Evolutionary conservation across 2,797 vertebrate genomes (phyloP).

Genomic region (Pampus argenteus): DNA sequence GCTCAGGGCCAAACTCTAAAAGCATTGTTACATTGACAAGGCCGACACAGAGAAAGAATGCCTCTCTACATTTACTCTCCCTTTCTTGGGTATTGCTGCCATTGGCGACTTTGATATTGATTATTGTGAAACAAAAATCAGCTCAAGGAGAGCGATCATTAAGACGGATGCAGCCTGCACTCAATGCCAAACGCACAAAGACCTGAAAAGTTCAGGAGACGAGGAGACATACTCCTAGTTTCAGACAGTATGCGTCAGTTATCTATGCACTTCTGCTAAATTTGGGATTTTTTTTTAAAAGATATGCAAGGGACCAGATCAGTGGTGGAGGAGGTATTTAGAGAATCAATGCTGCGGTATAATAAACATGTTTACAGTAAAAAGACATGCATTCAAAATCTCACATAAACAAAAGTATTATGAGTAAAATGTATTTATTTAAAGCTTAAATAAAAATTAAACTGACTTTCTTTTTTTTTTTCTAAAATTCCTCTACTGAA

Average conservation of each 20-base stretch:
- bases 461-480: too few species aligned
- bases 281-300: neutral
- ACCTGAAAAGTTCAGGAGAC: slow-evolving; percentile 48
- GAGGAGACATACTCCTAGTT: slow-evolving; percentile 44
- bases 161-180: slow-evolving; percentile 83
- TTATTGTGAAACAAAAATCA: slow-evolving; percentile 86
- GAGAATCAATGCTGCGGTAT: too few species aligned
- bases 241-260: slow-evolving; percentile 22
- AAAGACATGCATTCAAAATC: too few species aligned
- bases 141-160: slow-evolving; percentile 85
- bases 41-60: slow-evolving; percentile 84
- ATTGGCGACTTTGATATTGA: slow-evolving; percentile 85
- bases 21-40: slow-evolving; percentile 89
- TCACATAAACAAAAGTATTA: too few species aligned
- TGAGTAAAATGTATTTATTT: too few species aligned
- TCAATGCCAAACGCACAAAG: slow-evolving; percentile 79
- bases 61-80: slow-evolving; percentile 75
- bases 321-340: neutral
- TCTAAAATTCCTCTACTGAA: neutral
- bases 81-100: slow-evolving; percentile 81
- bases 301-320: neutral
- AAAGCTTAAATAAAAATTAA: too few species aligned
- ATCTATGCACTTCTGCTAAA: neutral
- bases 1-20: slow-evolving; percentile 90
- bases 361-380: too few species aligned